Conservation (phyloP, 2,113 vertebrate genomes). For the Arvicanthis niloticus region DNA sequence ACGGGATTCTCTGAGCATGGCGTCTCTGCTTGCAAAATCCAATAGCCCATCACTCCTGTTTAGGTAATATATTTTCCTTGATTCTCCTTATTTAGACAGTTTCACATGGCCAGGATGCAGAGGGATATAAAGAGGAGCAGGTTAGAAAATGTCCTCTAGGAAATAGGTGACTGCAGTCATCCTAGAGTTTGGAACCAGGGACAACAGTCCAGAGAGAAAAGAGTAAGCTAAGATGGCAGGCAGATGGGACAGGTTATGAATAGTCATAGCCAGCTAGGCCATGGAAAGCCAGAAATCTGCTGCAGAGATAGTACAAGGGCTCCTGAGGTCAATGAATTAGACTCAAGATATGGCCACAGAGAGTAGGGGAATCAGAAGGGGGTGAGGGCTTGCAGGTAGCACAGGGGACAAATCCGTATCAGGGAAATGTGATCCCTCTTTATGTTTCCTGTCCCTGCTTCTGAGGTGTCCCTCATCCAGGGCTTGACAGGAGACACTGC, state of each 20-base stretch:
- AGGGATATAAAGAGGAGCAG: not conserved
- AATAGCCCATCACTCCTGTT: not conserved
- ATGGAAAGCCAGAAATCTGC: slow-evolving; percentile 11
- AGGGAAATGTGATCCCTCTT: slow-evolving; percentile 58
- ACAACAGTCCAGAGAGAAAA: slow-evolving; percentile 11
- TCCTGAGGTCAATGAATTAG: slow-evolving; percentile 41
- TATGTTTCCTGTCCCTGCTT: slow-evolving; percentile 65
- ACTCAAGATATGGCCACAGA: slow-evolving; percentile 12
- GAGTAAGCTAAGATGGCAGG: slow-evolving; percentile 17
- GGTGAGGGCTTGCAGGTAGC: not conserved
- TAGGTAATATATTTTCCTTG: not conserved
- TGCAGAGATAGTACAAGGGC: slow-evolving; percentile 34
- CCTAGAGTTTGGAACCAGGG: slow-evolving; percentile 19
- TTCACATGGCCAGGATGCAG: not conserved
- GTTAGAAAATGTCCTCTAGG: not conserved
- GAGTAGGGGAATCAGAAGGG: slow-evolving; percentile 28
- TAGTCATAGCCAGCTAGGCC: not conserved
- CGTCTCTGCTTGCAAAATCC: slow-evolving; percentile 29
- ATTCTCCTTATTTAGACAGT: not conserved
- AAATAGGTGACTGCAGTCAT: not conserved
- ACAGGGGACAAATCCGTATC: slow-evolving; percentile 57
- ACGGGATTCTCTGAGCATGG: not conserved
- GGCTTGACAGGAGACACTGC: not conserved
- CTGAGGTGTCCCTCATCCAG: slow-evolving; percentile 51
- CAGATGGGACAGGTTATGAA: not conserved